Conservation (phyloP, 2,888 invertebrate genomes). For the Eupeodes luniger region DNA sequence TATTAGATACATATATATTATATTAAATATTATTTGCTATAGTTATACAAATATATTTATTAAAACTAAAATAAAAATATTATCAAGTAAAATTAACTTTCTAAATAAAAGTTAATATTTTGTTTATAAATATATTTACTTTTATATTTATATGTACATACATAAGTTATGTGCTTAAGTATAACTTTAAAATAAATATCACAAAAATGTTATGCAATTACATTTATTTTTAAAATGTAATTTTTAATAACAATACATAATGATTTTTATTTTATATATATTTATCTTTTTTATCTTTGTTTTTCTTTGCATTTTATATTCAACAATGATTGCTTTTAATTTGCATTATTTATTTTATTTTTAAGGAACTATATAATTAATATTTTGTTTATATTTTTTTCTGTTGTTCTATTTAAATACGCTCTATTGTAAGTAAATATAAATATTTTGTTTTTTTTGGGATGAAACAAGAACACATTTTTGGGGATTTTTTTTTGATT, state of each 20-base stretch:
- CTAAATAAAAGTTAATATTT: constrained; percentile 35
- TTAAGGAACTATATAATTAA: constrained; percentile 77
- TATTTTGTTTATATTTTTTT: constrained; percentile 48
- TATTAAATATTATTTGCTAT: constrained; percentile 25
- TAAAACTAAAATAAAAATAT: constrained; percentile 45
- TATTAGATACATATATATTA: constrained; percentile 1
- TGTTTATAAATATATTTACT: constrained; percentile 30
- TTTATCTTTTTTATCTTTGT: constrained; percentile 9
- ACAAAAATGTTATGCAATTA: constrained; percentile 69
- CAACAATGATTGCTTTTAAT: constrained; percentile 72
- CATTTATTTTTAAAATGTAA: constrained; percentile 59
- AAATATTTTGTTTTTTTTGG: constrained; percentile 32
- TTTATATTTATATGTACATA: constrained; percentile 48
- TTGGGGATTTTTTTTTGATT: constrained; percentile 20
- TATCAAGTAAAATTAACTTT: constrained; percentile 45
- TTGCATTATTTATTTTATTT: constrained; percentile 43
- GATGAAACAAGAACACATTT: constrained; percentile 71
- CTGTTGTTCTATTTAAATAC: constrained; percentile 45
- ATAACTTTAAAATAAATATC: constrained; percentile 70
- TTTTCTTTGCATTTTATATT: constrained; percentile 42
- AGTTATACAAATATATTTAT: constrained; percentile 40
- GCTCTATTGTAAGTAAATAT: constrained; percentile 57
- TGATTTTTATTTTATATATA: constrained; percentile 9
- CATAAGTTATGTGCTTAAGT: constrained; percentile 59
- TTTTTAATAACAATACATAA: constrained; percentile 63